Conservation (phyloP, 2,888 invertebrate genomes). For the Anaspis maculata region DNA sequence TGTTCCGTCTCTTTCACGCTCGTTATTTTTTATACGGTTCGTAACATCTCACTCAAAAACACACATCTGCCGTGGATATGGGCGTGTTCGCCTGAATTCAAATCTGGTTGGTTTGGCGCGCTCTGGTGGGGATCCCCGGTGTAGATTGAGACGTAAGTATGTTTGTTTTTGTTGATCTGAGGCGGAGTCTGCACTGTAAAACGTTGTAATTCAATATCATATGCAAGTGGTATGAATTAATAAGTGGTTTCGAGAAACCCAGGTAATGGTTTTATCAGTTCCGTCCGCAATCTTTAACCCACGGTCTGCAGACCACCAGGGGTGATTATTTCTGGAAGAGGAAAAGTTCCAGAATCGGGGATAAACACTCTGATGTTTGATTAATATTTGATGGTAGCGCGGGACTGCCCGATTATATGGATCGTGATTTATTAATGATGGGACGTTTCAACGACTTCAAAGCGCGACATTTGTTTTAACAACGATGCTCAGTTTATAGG, state of each 20-base stretch:
- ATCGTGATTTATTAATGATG: too few relatives aligned
- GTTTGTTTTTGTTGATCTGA: slow-evolving; percentile 38
- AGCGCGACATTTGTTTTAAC: too few relatives aligned
- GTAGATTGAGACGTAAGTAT: slow-evolving; percentile 45
- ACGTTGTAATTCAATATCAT: slow-evolving; percentile 37
- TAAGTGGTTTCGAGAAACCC: background rate
- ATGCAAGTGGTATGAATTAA: background rate
- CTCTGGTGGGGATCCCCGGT: slow-evolving; percentile 30
- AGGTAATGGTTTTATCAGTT: background rate
- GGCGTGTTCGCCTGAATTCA: slow-evolving; percentile 28
- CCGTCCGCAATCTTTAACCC: too few relatives aligned
- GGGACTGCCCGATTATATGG: too few relatives aligned
- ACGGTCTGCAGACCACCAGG: too few relatives aligned
- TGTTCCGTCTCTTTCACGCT: slow-evolving; percentile 11
- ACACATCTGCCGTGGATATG: too few relatives aligned
- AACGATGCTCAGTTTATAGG: too few relatives aligned
- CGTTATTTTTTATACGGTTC: slow-evolving; percentile 13
- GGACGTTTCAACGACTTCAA: too few relatives aligned
- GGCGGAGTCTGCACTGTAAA: slow-evolving; percentile 35
- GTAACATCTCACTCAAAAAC: slow-evolving; percentile 33
- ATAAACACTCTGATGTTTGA: too few relatives aligned
- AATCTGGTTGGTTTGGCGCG: slow-evolving; percentile 25
- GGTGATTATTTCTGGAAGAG: too few relatives aligned
- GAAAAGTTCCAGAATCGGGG: too few relatives aligned
- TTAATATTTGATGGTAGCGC: too few relatives aligned